Evolutionary conservation across 2,797 vertebrate genomes (phyloP).

Genomic region (Odontamblyopus rebecca): DNA sequence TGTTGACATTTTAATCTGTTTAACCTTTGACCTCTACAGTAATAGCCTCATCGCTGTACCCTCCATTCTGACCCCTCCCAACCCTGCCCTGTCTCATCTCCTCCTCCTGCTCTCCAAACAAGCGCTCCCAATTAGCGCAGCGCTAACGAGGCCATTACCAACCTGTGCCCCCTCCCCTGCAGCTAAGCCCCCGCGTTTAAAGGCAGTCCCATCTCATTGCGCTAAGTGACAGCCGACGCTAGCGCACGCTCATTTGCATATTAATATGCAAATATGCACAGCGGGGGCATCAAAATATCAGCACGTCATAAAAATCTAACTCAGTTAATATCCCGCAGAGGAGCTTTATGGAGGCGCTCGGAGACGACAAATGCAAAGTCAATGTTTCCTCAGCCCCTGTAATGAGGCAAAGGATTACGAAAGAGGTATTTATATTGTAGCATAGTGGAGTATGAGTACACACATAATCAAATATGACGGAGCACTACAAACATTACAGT

Average conservation of each 20-base stretch:
- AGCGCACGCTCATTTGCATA: constrained; percentile 43
- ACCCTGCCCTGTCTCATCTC: constrained; percentile 2
- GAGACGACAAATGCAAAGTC: constrained; percentile 22
- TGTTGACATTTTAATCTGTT: background rate
- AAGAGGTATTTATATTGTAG: constrained; percentile 10
- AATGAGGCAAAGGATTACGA: constrained; percentile 24
- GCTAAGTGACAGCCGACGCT: constrained; percentile 53
- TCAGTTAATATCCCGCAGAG: constrained; percentile 24
- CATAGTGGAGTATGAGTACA: too few relatives aligned
- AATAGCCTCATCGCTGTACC: constrained; percentile 16
- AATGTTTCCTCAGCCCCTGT: constrained; percentile 10
- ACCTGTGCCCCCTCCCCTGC: constrained; percentile 48
- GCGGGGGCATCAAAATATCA: constrained; percentile 50
- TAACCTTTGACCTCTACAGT: constrained; percentile 32
- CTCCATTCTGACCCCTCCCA: constrained; percentile 12
- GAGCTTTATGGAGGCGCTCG: constrained; percentile 25
- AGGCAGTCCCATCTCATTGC: constrained; percentile 32
- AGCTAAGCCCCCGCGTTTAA: constrained; percentile 21
- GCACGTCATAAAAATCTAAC: constrained; percentile 48
- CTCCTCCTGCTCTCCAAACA: constrained; percentile 46
- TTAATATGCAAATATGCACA: constrained; percentile 48
- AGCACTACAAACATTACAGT: too few relatives aligned
- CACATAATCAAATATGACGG: too few relatives aligned
- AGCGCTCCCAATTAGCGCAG: constrained; percentile 55
- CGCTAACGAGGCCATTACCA: constrained; percentile 66